phyloP scores from a whole-genome alignment of 2,888 invertebrate genomes.

The Dusona sp. region DNA sequence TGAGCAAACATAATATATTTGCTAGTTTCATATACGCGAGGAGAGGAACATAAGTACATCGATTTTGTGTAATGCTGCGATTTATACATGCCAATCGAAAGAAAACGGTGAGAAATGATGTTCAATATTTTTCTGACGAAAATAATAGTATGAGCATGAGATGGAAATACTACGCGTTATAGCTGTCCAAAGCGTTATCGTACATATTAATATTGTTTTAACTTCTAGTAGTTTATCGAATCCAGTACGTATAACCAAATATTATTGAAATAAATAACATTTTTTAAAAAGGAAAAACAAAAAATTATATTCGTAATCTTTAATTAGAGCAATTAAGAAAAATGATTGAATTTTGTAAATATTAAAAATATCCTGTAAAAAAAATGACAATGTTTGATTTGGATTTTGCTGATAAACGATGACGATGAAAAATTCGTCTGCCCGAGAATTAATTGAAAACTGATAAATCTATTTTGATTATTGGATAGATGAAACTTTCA shows the following conservation, averaged over 20 bases:
- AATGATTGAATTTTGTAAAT: background rate
- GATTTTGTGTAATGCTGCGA: background rate
- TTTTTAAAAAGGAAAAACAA: background rate
- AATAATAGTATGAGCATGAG: too few relatives aligned
- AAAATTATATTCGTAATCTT: background rate
- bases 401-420: background rate
- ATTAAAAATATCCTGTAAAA: background rate
- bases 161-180: background rate
- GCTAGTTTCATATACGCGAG: background rate
- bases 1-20: background rate
- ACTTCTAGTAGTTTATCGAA: background rate
- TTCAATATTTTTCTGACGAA: background rate
- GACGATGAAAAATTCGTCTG: background rate
- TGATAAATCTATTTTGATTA: background rate
- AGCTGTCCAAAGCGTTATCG: background rate
- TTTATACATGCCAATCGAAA: background rate
- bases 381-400: background rate
- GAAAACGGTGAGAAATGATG: background rate
- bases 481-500: background rate
- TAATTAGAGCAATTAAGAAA: background rate
- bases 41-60: too few relatives aligned
- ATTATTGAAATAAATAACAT: background rate
- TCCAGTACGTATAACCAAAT: background rate
- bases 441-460: background rate
- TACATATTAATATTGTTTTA: background rate